Evolutionary conservation across 1,140 invertebrate species (phyloP), one percentile per base, ranked within the genome.

Genomic region (Heliconius himera): DNA sequence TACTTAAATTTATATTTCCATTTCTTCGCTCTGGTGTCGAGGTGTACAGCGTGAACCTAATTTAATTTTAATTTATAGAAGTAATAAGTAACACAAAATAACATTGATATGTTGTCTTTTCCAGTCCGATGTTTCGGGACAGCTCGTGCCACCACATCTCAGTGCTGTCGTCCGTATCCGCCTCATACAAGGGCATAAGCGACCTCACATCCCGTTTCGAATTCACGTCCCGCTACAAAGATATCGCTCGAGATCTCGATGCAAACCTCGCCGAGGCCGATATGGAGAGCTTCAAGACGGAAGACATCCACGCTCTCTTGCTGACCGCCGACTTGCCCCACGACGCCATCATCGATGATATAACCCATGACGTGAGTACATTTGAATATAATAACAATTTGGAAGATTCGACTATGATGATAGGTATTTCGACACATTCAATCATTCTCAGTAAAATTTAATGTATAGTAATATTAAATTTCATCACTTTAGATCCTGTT

Each of bases 191-290:
- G 88, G 96, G 96, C 75, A 95, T 96, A 86, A 96, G 97, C 81
- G 96, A 97, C 85, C 93, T 97, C 77, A 96, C 96, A 77, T 94
- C 93, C 26, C 90, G 91, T 36, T 94, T 94, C 87, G 93, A 94
- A 78, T 94, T 94, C 89, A 90, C 92, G 11, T 95, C 95, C 26
- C 97, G 97, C 84, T 98, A 98, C 89, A 98, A 98, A 89, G 97
- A 97, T 87, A 93, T 98, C 81, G 96, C 98, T 56, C 96, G 97
- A 87, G 98, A 98, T 90, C 95, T 98, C 88, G 98, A 99, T 94
- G 98, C 98, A 77, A 98, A 98, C 92, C 95, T 99, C 83, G 98
- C 98, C 36, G 97, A 99, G 94, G 98, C 98, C 49, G 98, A 99
- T 91, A 99, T 99, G 97, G 98, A 99, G 93, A 98, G 98, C 90